phyloP scores from a whole-genome alignment of 2,797 vertebrate species.

The Crypturellus tataupa region DNA sequence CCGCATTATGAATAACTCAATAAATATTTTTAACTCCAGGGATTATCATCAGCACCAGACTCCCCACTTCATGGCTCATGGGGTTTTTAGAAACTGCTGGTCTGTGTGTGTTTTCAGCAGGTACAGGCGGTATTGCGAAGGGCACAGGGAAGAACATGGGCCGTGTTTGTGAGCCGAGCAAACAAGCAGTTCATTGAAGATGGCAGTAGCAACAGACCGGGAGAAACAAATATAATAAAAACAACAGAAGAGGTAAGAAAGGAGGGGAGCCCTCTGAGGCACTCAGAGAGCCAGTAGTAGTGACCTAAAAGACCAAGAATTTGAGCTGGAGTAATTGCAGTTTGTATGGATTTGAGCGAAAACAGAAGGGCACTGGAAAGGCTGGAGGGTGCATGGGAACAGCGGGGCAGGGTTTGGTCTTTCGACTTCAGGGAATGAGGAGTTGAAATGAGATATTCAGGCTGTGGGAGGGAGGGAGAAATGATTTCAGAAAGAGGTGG shows the following conservation, averaged over 20 bases:
- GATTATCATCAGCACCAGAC: neutral
- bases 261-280: neutral
- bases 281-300: neutral
- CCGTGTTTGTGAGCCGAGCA: neutral
- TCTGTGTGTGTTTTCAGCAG: neutral
- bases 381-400: neutral
- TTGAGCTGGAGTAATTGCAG: neutral
- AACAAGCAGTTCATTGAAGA: neutral
- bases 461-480: neutral
- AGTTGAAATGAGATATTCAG: neutral
- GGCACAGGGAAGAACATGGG: neutral
- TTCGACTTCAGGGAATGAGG: constrained; percentile 3
- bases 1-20: constrained; percentile 21
- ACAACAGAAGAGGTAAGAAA: neutral
- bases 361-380: neutral
- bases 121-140: neutral
- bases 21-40: neutral
- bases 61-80: neutral
- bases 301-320: neutral
- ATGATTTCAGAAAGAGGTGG: neutral
- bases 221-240: neutral
- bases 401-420: neutral
- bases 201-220: neutral
- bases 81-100: neutral
- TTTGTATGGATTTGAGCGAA: neutral